Evolutionary conservation across 2,797 vertebrate genomes (phyloP), one percentile per base, ranked within the genome.

Genomic region (Limnodromus scolopaceus): DNA sequence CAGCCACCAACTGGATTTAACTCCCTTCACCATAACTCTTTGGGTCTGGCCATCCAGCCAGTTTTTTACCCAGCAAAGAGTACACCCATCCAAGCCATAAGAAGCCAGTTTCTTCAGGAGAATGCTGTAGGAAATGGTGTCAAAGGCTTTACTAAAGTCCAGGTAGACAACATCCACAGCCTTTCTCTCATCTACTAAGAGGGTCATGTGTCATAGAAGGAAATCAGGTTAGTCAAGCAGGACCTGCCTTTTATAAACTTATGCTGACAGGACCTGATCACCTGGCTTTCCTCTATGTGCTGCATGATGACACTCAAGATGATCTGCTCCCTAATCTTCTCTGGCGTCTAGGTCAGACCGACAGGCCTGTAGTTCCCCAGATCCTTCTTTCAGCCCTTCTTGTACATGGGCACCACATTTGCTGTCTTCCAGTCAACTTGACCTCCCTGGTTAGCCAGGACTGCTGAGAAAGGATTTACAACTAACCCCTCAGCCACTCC

Each of bases 241-340:
- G 28, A 55, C 20, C 9, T 51, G 16, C 3, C 13, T 58, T 78
- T 85, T 48, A 34, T 28, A 46, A 85, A 45, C 5, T 10, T 6
- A 2, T 17, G 7, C 12, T 71, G 36, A 10, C 22, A 45, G n/a
- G 23, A 18, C 13, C 22, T 34, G 36, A 18, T 64, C 24, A 38
- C 10, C 22, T 34, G 5, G 11, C 17, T 71, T 5, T 48, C 15
- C 39, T 49, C 19, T 27, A 13, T 0, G 0, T 46, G n/a, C 6
- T 1, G 1, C 0, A 0, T 2, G 11, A 16, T 46, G 22, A 14
- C 24, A 54, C 7, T 15, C 12, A 55, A 11, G 24, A 32, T 13
- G 30, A 61, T 41, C 36, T 72, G 15, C 3, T 77, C 24, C 49
- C 17, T 28, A 55, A 65, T 38, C 14, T 51, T 64, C 16, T 30